Conservation (phyloP, 2,888 invertebrate genomes). For the Thalpophila matura region DNA sequence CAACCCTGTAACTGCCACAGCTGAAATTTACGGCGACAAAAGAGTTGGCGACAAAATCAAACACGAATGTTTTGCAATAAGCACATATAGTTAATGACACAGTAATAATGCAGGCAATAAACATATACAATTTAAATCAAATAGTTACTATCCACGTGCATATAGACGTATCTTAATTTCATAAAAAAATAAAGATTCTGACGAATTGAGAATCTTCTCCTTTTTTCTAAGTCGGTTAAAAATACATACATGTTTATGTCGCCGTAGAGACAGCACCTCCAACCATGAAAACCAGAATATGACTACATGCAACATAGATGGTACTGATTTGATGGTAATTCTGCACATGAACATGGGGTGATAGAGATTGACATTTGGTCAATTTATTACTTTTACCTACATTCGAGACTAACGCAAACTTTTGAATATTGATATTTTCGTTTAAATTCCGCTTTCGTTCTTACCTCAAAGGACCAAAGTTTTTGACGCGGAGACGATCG, state of each 20-base stretch:
- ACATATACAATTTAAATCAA: slow-evolving; percentile 37
- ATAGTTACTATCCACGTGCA: slow-evolving; percentile 47
- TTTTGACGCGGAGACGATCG: slow-evolving; percentile 88
- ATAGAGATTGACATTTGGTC: slow-evolving; percentile 34
- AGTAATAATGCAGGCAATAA: slow-evolving; percentile 45
- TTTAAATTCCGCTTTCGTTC: slow-evolving; percentile 72
- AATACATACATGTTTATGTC: slow-evolving; percentile 11
- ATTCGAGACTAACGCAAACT: slow-evolving; percentile 39
- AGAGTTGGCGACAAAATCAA: slow-evolving; percentile 3
- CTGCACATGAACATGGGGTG: slow-evolving; percentile 48
- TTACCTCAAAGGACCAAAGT: slow-evolving; percentile 89
- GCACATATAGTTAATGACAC: slow-evolving; percentile 52
- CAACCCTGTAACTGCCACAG: slow-evolving; percentile 42
- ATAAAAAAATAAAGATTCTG: slow-evolving; percentile 29
- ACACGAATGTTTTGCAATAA: slow-evolving; percentile 42
- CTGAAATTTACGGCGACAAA: slow-evolving; percentile 14
- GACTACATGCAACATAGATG: slow-evolving; percentile 52
- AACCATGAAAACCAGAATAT: slow-evolving; percentile 37
- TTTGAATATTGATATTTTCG: slow-evolving; percentile 40
- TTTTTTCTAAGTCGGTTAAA: no score
- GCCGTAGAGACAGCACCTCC: slow-evolving; percentile 6
- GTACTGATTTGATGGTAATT: slow-evolving; percentile 44
- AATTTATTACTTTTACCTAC: slow-evolving; percentile 42
- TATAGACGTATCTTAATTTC: slow-evolving; percentile 34
- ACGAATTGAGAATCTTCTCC: no score